These are phyloP conservation scores for Ditula angustiorana DNA, from an alignment of 2,888 invertebrate species.

Conservation along the genomic window DNA sequence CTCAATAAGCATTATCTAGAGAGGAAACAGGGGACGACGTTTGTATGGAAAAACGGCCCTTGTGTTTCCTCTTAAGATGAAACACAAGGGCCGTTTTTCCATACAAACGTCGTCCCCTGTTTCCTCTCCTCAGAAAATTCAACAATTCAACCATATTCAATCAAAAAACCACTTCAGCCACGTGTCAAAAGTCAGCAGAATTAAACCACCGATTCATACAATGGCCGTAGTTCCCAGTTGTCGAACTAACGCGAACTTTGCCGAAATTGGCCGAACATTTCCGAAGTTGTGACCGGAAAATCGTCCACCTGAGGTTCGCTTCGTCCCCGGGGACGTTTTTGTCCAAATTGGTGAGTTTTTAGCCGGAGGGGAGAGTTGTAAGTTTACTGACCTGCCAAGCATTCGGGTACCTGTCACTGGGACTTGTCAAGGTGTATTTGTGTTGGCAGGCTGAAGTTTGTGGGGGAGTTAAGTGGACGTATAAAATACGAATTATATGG, in stretches of 20 bases:
- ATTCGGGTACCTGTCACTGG: slow-evolving; percentile 11
- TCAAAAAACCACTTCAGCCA: slow-evolving; percentile 27
- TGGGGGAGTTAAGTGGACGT: background rate
- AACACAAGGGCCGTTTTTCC: no score
- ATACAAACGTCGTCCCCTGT: no score
- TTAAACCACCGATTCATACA: slow-evolving; percentile 32
- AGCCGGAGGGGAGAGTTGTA: background rate
- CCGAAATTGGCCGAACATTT: slow-evolving; percentile 25
- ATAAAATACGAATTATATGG: background rate
- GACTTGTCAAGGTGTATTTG: slow-evolving; percentile 14
- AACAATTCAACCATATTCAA: slow-evolving; percentile 21
- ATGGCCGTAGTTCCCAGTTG: slow-evolving; percentile 20
- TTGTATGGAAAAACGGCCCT: no score
- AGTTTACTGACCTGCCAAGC: slow-evolving; percentile 18
- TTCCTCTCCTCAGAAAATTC: no score
- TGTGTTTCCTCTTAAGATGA: no score
- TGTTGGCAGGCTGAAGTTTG: slow-evolving; percentile 21
- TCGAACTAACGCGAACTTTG: slow-evolving; percentile 31
- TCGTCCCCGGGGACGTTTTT: slow-evolving; percentile 29
- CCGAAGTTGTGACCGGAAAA: slow-evolving; percentile 22
- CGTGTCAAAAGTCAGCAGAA: slow-evolving; percentile 7
- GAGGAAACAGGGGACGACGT: no score
- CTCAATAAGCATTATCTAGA: no score
- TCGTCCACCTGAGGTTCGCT: slow-evolving; percentile 27
- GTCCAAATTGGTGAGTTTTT: slow-evolving; percentile 18